Evolutionary conservation across 1,140 invertebrate genomes (phyloP).

Genomic region (Drosophila kepulauana): DNA sequence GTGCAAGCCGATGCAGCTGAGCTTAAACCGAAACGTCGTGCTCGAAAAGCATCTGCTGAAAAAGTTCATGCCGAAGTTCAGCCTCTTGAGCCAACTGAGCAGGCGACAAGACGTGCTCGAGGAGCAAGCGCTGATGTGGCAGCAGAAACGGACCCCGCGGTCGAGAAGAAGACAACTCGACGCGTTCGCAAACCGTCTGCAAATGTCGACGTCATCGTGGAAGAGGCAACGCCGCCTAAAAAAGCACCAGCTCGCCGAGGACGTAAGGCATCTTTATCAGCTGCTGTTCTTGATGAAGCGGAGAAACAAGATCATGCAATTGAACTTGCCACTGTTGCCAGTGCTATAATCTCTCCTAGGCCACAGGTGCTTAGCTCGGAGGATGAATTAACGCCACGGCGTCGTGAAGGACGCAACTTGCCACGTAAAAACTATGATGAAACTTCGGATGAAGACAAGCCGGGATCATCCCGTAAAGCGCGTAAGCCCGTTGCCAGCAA

Average conservation of each 20-base stretch:
- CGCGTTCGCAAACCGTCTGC: slow-evolving; percentile 43
- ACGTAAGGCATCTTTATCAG: slow-evolving; percentile 33
- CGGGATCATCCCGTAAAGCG: slow-evolving; percentile 30
- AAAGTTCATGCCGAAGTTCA: neutral
- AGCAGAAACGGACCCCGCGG: neutral
- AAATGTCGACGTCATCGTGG: slow-evolving; percentile 29
- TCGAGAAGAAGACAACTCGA: slow-evolving; percentile 41
- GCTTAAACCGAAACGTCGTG: slow-evolving; percentile 22
- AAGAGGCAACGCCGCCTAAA: slow-evolving; percentile 31
- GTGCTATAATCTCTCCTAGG: neutral
- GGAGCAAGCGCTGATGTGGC: slow-evolving; percentile 30
- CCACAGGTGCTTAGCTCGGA: slow-evolving; percentile 24
- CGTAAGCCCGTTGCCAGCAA: slow-evolving; percentile 53
- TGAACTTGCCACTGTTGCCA: slow-evolving; percentile 2
- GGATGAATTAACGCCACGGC: slow-evolving; percentile 60
- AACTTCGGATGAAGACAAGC: slow-evolving; percentile 68
- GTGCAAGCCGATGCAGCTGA: slow-evolving; percentile 3
- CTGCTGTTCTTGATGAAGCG: neutral
- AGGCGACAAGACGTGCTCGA: slow-evolving; percentile 17
- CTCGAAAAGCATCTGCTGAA: slow-evolving; percentile 16
- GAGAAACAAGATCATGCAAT: slow-evolving; percentile 1
- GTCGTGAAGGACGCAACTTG: slow-evolving; percentile 66
- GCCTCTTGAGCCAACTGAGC: neutral
- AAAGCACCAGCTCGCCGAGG: slow-evolving; percentile 40
- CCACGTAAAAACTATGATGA: slow-evolving; percentile 76